phyloP scores from a whole-genome alignment of 2,797 vertebrate species.

The Callimico goeldii region DNA sequence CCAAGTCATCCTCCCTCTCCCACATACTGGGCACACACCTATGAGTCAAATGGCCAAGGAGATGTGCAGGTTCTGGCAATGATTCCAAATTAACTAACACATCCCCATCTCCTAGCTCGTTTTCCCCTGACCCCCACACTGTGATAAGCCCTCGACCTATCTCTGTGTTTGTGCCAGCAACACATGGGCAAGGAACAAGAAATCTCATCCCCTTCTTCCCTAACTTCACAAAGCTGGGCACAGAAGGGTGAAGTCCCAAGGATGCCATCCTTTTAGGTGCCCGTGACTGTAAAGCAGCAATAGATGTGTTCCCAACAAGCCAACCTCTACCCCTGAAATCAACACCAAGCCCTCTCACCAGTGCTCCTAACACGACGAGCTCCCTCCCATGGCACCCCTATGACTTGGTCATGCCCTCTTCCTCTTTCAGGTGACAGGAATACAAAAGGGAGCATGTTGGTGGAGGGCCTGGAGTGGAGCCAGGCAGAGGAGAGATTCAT shows the following conservation, averaged over 20 bases:
- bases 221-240: neutral
- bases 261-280: neutral
- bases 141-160: neutral
- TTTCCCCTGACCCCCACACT: neutral
- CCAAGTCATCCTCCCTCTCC: neutral
- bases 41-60: neutral
- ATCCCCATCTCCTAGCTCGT: neutral
- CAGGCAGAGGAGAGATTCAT: neutral
- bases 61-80: neutral
- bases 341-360: fast-evolving
- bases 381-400: neutral
- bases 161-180: neutral
- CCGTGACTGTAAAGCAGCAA: neutral
- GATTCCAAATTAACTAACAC: neutral
- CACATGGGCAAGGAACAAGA: neutral
- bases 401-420: fast-evolving
- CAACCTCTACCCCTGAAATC: neutral
- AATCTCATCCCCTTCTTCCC: neutral
- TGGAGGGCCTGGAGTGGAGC: neutral
- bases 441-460: neutral
- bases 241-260: neutral
- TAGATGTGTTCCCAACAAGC: neutral
- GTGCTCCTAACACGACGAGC: neutral
- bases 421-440: neutral
- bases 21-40: neutral